Evolutionary conservation across 2,797 vertebrate species (phyloP).

Genomic region (Bovichtus diacanthus): DNA sequence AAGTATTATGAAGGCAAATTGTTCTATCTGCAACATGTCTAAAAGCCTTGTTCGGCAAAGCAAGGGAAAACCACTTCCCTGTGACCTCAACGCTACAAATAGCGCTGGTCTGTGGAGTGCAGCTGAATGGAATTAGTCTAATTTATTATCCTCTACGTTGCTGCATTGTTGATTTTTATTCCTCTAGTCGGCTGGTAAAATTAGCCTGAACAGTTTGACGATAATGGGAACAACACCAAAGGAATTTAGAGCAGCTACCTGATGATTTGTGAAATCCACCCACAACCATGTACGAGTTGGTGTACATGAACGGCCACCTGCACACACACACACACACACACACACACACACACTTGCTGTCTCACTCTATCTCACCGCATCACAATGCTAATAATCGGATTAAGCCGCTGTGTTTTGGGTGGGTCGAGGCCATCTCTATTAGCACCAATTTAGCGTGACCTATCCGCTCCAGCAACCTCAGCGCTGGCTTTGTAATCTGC

Average conservation of each 20-base stretch:
- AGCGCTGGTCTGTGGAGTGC: constrained; percentile 34
- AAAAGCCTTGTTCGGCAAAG: constrained; percentile 24
- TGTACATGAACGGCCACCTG: constrained; percentile 22
- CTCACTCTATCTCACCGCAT: constrained; percentile 45
- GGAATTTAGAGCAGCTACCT: constrained; percentile 69
- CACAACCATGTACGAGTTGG: constrained; percentile 7
- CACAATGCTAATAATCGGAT: constrained; percentile 73
- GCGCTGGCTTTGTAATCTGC: constrained; percentile 63
- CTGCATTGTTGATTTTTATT: constrained; percentile 57
- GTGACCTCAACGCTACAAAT: constrained; percentile 35
- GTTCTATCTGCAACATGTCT: constrained; percentile 12
- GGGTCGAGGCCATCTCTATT: constrained; percentile 66
- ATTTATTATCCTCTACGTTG: constrained; percentile 52
- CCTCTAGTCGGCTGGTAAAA: constrained; percentile 64
- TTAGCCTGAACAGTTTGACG: constrained; percentile 73
- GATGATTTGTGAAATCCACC: constrained; percentile 56
- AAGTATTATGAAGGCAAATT: not conserved
- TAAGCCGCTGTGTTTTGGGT: constrained; percentile 66
- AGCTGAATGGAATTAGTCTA: constrained; percentile 51
- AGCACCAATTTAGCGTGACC: constrained; percentile 77
- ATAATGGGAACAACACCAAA: constrained; percentile 62
- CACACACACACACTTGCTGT: not conserved
- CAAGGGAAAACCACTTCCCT: constrained; percentile 27
- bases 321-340: not conserved
- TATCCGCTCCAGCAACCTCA: constrained; percentile 59